Base-by-base conservation (phyloP, 2,888 invertebrate species). In the Drosophila paranaensis region DNA sequence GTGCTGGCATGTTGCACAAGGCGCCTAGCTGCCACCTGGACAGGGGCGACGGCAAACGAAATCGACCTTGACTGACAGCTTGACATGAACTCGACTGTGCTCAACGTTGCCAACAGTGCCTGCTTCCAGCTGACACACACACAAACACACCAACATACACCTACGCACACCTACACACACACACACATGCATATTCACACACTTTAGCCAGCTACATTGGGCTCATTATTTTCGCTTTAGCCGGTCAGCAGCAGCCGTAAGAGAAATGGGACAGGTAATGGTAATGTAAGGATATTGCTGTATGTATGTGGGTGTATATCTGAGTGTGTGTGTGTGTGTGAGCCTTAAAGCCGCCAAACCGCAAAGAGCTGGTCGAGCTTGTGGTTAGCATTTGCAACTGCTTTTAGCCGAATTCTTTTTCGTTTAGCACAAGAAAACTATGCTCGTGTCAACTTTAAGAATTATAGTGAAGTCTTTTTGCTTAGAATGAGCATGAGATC, bases 1-100 rank as follows among this genome's bases (percentile, higher is more conserved):
- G 50, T 45, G 73, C 35, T 67, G 73, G 60, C 56, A 60, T 77
- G 70, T 61, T 77, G 71, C 79, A 74, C 79, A 75, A 62, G 74
- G 68, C 71, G 58, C 66, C 79, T 55, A 56, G 81, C 69, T 75
- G 66, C 63, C 66, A 79, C 77, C 74, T 63, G 62, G 58, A 50
- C 54, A 13, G 57, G 53, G 37, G 55, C 43, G 10, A 64, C 71
- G 71, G 71, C 71, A 82, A 79, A 77, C 77, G 84, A 84, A 81
- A 88, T 81, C 86, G 86, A 88, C 86, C 86, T 87, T 87, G 86
- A 87, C 86, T 87, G 86, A 82, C 89, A 87, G 89, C 89, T 87
- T 87, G 86, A 87, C 86, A 82, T 82, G 84, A 87, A 87, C 86
- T 87, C 89, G 75, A 68, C 88, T 83, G 88, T 75, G 71, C 81